Percentiles rank a stretch among this genome's conserved stretches.
These are phyloP conservation scores for Poeciliopsis paucimaculata DNA, from an alignment of 2,797 vertebrate species.

Conservation along the genomic window DNA sequence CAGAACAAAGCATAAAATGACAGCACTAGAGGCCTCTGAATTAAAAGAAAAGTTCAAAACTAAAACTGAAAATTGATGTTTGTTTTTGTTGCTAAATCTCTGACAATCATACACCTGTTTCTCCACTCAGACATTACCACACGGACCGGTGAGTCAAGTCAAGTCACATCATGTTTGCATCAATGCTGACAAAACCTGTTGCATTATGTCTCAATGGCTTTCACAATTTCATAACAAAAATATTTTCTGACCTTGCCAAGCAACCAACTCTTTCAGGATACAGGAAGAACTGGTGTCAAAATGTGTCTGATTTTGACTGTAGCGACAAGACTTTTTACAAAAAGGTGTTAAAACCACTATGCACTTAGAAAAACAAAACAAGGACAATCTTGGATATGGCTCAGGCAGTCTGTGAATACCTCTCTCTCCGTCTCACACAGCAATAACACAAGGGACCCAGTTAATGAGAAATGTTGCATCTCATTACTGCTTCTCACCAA, in stretches of 20 bases:
- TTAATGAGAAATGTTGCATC: constrained; percentile 40
- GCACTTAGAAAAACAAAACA: constrained; percentile 2
- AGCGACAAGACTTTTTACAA: neutral
- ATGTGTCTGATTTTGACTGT: constrained; percentile 23
- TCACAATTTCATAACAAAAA: constrained; percentile 15
- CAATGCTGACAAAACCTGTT: constrained; percentile 17
- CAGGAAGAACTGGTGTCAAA: constrained; percentile 38
- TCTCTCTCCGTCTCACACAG: constrained; percentile 14
- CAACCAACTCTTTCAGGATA: neutral
- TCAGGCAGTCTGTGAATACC: constrained; percentile 27
- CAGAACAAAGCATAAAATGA: constrained; percentile 1
- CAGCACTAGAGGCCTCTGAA: neutral
- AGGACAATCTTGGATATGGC: constrained; percentile 33
- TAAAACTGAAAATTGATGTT: neutral
- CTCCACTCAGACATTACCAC: constrained; percentile 40
- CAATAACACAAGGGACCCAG: constrained; percentile 24
- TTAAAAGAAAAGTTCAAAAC: constrained; percentile 2
- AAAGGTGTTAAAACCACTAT: constrained; percentile 13
- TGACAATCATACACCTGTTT: constrained; percentile 48
- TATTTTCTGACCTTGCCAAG: constrained; percentile 3
- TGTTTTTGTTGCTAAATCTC: constrained; percentile 6
- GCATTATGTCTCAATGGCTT: constrained; percentile 18
- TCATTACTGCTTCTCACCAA: constrained; percentile 36
- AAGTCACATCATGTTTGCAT: constrained; percentile 40
- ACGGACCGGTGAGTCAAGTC: constrained; percentile 56